phyloP scores from a whole-genome alignment of 35 echinoderm and acorn worm species.

The Holothuria glaberrima region DNA sequence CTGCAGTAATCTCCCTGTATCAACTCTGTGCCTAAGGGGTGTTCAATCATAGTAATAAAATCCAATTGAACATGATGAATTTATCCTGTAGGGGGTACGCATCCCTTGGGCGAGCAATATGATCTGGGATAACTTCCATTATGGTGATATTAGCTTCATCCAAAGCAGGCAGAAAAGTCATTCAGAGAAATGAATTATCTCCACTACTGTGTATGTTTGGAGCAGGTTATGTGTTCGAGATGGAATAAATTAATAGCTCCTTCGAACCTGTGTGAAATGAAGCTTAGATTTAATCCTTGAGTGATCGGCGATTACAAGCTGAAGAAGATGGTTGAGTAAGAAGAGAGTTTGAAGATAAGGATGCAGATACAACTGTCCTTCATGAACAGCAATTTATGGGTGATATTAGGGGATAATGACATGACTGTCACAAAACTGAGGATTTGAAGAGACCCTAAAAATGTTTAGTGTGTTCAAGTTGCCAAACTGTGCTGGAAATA shows the following conservation, averaged over 20 bases:
- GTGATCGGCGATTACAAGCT: not conserved
- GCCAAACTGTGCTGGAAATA: too few relatives aligned
- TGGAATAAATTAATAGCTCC: conserved; percentile 3
- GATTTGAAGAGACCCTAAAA: too few relatives aligned
- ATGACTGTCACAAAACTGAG: too few relatives aligned
- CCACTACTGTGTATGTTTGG: conserved; percentile 28
- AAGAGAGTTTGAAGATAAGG: not conserved
- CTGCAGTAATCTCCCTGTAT: too few relatives aligned
- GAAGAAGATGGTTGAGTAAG: not conserved
- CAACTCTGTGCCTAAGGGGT: conserved; percentile 3
- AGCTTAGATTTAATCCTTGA: conserved; percentile 15
- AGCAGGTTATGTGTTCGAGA: conserved; percentile 34
- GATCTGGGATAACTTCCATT: conserved; percentile 46
- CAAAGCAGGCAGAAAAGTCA: conserved; percentile 8
- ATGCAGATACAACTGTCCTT: not conserved
- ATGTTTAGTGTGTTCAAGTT: too few relatives aligned
- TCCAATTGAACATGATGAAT: conserved; percentile 51
- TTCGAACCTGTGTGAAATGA: not conserved
- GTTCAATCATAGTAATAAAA: conserved; percentile 42
- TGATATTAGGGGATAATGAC: too few relatives aligned
- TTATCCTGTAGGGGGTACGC: not conserved
- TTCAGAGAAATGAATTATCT: conserved; percentile 42
- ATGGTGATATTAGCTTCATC: conserved; percentile 26
- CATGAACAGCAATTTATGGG: too few relatives aligned
- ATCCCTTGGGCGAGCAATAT: conserved; percentile 17